Conservation (phyloP, 2,797 vertebrate species). For the Cephalopachus bancanus region DNA sequence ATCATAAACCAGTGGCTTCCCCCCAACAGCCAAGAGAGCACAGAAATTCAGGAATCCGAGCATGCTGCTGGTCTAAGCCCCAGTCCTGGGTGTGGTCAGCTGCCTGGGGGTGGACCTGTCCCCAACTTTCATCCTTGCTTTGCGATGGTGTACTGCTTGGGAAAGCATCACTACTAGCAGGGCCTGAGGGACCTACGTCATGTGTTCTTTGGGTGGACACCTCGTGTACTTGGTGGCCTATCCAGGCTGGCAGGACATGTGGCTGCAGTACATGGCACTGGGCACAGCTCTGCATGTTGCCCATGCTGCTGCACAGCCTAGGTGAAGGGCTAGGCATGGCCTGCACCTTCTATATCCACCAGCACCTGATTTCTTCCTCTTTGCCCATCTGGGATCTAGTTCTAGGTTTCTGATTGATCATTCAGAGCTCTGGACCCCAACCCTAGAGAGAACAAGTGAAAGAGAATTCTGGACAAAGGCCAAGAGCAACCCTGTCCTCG, state of each 20-base stretch:
- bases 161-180: neutral
- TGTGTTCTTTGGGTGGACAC: neutral
- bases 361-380: too few relatives aligned
- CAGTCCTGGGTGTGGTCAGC: too few relatives aligned
- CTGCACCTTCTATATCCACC: neutral
- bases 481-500: too few relatives aligned
- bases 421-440: too few relatives aligned
- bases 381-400: too few relatives aligned
- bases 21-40: fast-evolving
- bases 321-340: fast-evolving
- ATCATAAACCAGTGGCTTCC: neutral
- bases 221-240: fast-evolving
- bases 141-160: neutral
- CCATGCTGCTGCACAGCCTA: fast-evolving
- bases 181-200: neutral
- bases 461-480: too few relatives aligned
- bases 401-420: too few relatives aligned
- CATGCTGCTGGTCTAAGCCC: neutral
- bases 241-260: fast-evolving
- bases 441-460: too few relatives aligned
- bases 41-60: neutral
- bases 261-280: neutral
- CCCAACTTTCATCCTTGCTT: neutral
- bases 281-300: neutral
- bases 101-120: neutral